phyloP scores from a whole-genome alignment of 2,113 vertebrate genomes.

The Equus przewalskii region DNA sequence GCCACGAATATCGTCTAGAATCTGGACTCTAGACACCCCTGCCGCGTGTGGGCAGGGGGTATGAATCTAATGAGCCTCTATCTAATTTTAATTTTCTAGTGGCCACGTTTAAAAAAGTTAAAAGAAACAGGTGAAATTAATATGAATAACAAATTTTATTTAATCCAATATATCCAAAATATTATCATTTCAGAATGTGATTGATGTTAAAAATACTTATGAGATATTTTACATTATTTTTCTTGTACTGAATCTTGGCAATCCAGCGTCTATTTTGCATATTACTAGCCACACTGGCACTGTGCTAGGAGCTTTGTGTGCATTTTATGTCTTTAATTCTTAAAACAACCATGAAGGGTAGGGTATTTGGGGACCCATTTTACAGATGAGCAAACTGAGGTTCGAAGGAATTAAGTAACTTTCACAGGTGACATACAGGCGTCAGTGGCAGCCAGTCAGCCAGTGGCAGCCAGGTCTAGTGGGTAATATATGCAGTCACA shows the following conservation, averaged over 20 bases:
- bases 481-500: background rate
- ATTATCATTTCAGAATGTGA: background rate
- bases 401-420: background rate
- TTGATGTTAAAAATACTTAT: background rate
- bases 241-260: background rate
- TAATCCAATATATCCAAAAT: background rate
- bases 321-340: background rate
- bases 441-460: too few relatives aligned
- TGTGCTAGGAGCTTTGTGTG: background rate
- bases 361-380: background rate
- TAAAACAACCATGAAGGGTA: background rate
- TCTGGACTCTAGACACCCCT: background rate
- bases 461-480: background rate
- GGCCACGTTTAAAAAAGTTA: background rate
- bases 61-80: background rate
- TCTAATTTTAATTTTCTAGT: background rate
- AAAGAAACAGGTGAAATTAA: background rate
- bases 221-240: background rate
- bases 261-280: background rate
- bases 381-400: conserved; percentile 6
- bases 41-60: background rate
- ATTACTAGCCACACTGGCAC: background rate
- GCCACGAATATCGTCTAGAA: background rate
- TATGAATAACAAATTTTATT: background rate
- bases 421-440: background rate